Evolutionary conservation across 2,797 vertebrate genomes (phyloP), one percentile per base, ranked within the genome.

Genomic region (Gallinago nigripennis): DNA sequence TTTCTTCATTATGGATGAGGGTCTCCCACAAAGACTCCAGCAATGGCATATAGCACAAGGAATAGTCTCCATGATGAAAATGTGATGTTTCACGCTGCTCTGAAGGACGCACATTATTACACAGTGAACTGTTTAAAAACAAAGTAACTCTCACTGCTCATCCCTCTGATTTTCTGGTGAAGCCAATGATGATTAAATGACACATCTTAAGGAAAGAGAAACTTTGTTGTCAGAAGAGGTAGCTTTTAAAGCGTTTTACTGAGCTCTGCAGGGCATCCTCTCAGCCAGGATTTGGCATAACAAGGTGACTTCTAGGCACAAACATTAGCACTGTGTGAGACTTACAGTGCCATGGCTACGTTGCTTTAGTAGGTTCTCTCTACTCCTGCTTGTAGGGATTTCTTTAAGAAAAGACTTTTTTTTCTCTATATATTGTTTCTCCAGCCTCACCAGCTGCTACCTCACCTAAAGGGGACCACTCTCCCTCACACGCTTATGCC

Each of bases 61-160:
- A 17, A 60, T 6, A 2, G 2, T 8, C 27, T 61, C 30, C 1
- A 3, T 28, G 33, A 63, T 19, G 16, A 33, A 82, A 37, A 57
- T 1, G 10, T 0, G 21, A 13, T 35, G 14, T 6, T 63, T 37
- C n/a, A n/a, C 6, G 2, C 7, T 27, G 23, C 37, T 46, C 24
- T 15, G 6, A 41, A 41, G 15, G 27, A 30, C 64, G 57, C 12
- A 33, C 11, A 4, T 28, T 23, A 12, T 28, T 60, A 43, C 4
- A 31, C 3, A 2, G 14, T 3, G 11, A 70, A 20, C 6, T 14
- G 5, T 4, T 46, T 28, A 35, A 27, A 39, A 33, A 4, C 35
- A 28, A 8, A 28, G 7, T 24, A 65, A 48, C 17, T 61, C 31
- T 46, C 11, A 5, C 11, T 35, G 27, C 19, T 66, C 16, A n/a